Conservation (phyloP, 64 coral and sea anemone genomes). For the Montipora cactus region DNA sequence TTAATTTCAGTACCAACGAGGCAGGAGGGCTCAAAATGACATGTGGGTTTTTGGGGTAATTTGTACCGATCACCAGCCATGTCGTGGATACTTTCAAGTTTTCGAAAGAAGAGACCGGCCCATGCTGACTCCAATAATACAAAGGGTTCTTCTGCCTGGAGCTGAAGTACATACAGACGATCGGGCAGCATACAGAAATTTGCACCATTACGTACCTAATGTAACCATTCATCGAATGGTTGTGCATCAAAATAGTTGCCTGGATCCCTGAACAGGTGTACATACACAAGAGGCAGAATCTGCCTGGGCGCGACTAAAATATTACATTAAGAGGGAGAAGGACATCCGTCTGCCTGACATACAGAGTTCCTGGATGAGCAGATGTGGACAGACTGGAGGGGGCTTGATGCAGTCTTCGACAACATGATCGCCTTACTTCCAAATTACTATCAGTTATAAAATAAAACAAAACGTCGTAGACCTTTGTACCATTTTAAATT, state of each 20-base stretch:
- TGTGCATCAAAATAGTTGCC: background rate
- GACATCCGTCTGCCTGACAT: background rate
- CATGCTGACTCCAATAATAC: background rate
- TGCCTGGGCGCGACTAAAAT: constrained; percentile 13
- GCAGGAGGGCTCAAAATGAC: background rate
- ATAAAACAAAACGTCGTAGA: no score
- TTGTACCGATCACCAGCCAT: background rate
- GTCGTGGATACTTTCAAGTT: constrained; percentile 29
- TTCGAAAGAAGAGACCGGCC: constrained; percentile 1
- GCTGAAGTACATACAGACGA: constrained; percentile 32
- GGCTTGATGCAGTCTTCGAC: background rate
- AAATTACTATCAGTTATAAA: no score
- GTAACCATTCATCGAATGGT: background rate
- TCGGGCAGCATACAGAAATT: constrained; percentile 27
- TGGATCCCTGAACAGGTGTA: constrained; percentile 24
- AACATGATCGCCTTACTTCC: background rate
- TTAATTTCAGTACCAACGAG: constrained; percentile 4
- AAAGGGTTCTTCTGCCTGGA: constrained; percentile 17
- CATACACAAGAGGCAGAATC: constrained; percentile 46
- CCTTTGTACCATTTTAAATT: no score
- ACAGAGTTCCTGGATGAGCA: constrained; percentile 30
- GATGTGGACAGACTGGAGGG: constrained; percentile 41
- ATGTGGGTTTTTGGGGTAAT: constrained; percentile 19
- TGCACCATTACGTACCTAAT: background rate
- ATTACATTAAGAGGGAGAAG: constrained; percentile 17